Evolutionary conservation across 2,113 vertebrate species (phyloP).

Genomic region (Ovis aries): DNA sequence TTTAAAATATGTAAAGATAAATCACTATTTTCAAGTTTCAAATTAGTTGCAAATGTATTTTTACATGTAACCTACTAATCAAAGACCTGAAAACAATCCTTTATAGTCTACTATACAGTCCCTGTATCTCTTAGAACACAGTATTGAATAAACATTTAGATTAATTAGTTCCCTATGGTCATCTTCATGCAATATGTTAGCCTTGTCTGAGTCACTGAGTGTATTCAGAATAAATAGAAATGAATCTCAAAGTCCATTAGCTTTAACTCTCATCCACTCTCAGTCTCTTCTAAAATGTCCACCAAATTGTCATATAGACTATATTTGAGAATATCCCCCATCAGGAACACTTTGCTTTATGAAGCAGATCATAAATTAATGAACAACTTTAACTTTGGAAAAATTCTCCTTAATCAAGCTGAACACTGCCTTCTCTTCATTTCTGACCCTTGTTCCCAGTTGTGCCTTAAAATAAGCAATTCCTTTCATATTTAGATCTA

Average conservation of each 20-base stretch:
- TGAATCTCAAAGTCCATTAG: neutral
- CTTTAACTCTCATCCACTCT: neutral
- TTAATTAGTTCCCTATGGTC: neutral
- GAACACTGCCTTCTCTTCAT: neutral
- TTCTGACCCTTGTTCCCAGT: neutral
- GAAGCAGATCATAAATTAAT: conserved; percentile 19
- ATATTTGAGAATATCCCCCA: neutral
- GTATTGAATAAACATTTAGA: neutral
- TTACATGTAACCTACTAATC: neutral
- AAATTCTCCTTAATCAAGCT: neutral
- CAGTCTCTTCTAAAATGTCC: neutral
- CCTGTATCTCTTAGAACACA: neutral
- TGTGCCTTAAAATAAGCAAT: neutral
- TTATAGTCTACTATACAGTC: neutral
- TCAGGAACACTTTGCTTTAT: neutral
- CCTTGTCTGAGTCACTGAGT: neutral
- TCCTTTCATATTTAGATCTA: neutral
- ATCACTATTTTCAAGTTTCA: neutral
- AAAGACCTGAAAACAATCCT: neutral
- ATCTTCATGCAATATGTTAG: neutral
- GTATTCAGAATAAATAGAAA: conserved; percentile 3
- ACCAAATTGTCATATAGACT: neutral
- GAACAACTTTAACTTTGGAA: neutral
- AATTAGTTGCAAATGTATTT: neutral
- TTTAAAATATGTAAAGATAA: neutral